Base-by-base conservation (phyloP, 1,140 invertebrate species). In the Agraylea sexmaculata region DNA sequence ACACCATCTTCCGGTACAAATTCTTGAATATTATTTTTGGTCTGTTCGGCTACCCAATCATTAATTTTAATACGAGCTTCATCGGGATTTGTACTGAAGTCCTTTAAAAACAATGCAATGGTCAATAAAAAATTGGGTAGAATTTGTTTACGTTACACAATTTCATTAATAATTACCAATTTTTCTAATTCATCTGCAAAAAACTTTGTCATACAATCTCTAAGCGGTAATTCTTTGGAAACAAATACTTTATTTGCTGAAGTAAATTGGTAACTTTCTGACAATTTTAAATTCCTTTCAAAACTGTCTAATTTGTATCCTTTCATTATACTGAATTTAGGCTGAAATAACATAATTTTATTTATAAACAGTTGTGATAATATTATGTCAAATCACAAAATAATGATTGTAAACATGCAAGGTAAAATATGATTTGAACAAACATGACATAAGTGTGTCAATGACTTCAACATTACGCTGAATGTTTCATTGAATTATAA, bases 171-270 rank as follows among this genome's bases (percentile, higher is more conserved):
- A 34, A 43, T 53, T 57, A 68, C 65, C 22, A 75, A 51, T 18
- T 61, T 58, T 35, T 76, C 64, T 1, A 88, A 51, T 47, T 87
- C 82, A 1, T 77, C 66, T 0, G 56, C 53, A 49, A 87, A 81
- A 12, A 82, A 54, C 21, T 73, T 59, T 1, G 69, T 38, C 50
- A 87, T 69, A 46, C 85, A 88, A 1, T 74, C 60, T 2, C 74
- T 60, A 2, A 82, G 54, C 10, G 68, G 64, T 11, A 77, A 49
- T 7, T 57, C 50, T 2, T 64, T 49, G 19, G 66, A 60, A 3
- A 84, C 73, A 57, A 77, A 91, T 19, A 91, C 62, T 39, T 73
- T 73, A 59, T 90, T 90, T 0, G 82, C 83, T 20, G 77, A 75
- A 2, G 65, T 72, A 36, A 86, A 78, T 48, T 85, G 76, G 45